Conservation (phyloP, 2,797 vertebrate species). For the Limosa lapponica region DNA sequence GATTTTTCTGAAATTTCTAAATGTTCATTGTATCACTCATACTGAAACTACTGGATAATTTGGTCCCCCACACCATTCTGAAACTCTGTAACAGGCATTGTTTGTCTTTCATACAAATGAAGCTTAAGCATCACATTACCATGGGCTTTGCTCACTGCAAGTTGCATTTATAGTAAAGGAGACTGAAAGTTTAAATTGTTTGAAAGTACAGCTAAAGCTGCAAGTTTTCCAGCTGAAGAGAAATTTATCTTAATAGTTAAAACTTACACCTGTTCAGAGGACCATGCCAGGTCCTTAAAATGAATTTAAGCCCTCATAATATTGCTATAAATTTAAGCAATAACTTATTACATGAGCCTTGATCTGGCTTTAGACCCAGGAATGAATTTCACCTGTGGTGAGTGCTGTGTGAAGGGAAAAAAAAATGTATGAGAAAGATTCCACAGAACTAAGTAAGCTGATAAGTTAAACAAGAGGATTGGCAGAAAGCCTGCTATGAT, state of each 20-base stretch:
- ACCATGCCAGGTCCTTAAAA: not conserved
- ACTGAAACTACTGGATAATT: not conserved
- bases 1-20: not conserved
- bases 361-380: not conserved
- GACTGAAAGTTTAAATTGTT: not conserved
- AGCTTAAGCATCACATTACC: not conserved
- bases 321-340: conserved; percentile 7
- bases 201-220: not conserved
- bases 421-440: conserved; percentile 47
- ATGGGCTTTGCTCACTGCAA: not conserved
- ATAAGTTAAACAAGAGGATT: conserved; percentile 58
- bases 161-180: not conserved
- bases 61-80: not conserved
- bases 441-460: conserved; percentile 11
- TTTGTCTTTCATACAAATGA: not conserved
- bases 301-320: conserved; percentile 4
- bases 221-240: not conserved
- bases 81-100: not conserved
- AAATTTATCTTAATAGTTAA: not conserved
- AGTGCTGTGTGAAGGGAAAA: conserved; percentile 44
- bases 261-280: conserved; percentile 11
- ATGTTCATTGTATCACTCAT: not conserved
- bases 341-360: not conserved
- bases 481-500: conserved; percentile 48
- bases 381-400: conserved; percentile 52